Conservation (phyloP, 2,797 vertebrate genomes). For the Thripadectes ignobilis region DNA sequence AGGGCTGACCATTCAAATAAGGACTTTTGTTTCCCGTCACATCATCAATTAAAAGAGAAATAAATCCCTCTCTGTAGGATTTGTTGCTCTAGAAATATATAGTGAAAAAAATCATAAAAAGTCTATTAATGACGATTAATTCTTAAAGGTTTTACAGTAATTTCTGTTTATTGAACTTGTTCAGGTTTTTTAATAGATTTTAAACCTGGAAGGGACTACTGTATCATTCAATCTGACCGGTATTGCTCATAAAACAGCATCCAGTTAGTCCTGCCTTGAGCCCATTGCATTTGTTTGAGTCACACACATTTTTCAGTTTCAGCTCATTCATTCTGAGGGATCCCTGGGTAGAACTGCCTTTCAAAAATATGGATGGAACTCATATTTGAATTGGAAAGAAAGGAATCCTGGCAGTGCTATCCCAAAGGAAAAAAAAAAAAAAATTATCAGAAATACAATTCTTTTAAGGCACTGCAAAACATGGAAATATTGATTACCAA, state of each 20-base stretch:
- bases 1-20: not conserved
- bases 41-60: not conserved
- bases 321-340: not conserved
- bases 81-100: not conserved
- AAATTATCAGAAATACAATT: not conserved
- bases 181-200: slow-evolving; percentile 18
- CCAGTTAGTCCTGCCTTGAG: not conserved
- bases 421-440: not conserved
- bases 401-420: not conserved
- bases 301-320: not conserved
- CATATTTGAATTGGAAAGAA: slow-evolving; percentile 5
- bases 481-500: not conserved
- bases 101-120: slow-evolving; percentile 19
- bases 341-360: not conserved
- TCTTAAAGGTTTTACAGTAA: not conserved
- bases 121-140: slow-evolving; percentile 19
- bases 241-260: slow-evolving; percentile 17
- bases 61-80: not conserved
- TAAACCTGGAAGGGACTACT: slow-evolving; percentile 10
- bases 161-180: slow-evolving; percentile 42
- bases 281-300: not conserved
- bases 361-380: not conserved
- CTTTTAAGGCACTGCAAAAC: not conserved
- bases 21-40: not conserved
- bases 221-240: slow-evolving; percentile 7